A percentile compares a stretch with the other conserved stretches of the same genome.
Evolutionary conservation across 2,113 vertebrate species (phyloP).

Genomic region (Illadopsis cleaveri): DNA sequence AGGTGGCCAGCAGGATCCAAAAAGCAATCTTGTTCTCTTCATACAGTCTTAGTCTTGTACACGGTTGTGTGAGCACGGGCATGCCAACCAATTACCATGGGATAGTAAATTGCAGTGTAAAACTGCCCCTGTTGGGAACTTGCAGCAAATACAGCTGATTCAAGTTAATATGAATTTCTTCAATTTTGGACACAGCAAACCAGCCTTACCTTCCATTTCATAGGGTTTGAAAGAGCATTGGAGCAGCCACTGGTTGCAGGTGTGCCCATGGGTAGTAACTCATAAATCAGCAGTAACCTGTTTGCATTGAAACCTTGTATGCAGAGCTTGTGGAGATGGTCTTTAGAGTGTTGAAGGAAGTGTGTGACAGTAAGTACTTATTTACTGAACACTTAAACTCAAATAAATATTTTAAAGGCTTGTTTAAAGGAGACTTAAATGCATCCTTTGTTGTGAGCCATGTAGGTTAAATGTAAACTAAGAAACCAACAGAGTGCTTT

Average conservation of each 20-base stretch:
- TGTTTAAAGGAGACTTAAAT: neutral
- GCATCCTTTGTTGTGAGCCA: neutral
- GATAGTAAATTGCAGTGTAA: neutral
- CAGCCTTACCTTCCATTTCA: neutral
- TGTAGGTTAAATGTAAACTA: neutral
- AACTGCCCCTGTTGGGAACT: neutral
- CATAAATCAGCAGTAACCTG: neutral
- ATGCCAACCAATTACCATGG: neutral
- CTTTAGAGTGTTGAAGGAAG: neutral
- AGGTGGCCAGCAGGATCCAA: neutral
- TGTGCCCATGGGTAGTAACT: neutral
- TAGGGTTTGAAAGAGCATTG: neutral
- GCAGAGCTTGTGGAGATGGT: neutral
- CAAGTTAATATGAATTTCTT: neutral
- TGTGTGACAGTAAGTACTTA: neutral
- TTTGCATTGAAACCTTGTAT: neutral
- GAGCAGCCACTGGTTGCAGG: neutral
- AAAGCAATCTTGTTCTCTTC: neutral
- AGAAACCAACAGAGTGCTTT: neutral
- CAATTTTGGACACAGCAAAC: neutral
- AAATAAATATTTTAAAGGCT: neutral
- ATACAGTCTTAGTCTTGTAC: neutral
- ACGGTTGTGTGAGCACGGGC: neutral
- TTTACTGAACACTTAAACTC: neutral
- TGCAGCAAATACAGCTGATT: neutral